Conservation (phyloP, 2,113 vertebrate genomes). For the Galeopterus variegatus region DNA sequence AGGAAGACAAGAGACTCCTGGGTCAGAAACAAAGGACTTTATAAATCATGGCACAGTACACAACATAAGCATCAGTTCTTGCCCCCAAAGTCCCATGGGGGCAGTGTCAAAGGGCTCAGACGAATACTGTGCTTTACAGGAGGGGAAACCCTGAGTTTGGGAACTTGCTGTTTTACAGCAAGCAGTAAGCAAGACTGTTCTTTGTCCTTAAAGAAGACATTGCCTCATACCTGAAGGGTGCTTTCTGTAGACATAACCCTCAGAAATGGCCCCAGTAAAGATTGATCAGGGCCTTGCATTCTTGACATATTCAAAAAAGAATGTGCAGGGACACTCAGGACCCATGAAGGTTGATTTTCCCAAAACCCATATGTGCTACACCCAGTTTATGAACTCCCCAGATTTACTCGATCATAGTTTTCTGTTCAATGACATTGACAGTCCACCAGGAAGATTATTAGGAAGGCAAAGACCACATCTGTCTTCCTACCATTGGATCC, state of each 20-base stretch:
- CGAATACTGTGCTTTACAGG: neutral
- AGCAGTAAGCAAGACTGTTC: neutral
- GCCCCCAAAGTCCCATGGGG: neutral
- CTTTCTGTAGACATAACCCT: neutral
- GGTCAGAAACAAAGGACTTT: neutral
- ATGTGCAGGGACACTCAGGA: neutral
- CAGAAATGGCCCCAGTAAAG: neutral
- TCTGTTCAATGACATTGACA: neutral
- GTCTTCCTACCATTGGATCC: neutral
- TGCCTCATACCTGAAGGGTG: neutral
- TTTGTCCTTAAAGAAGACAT: neutral
- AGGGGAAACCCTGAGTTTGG: neutral
- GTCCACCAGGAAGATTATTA: neutral
- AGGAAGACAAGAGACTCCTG: neutral
- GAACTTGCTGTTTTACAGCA: neutral
- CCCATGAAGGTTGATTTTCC: neutral
- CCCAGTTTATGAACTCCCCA: neutral
- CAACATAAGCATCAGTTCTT: neutral
- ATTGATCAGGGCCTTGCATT: neutral
- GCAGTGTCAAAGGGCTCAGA: neutral
- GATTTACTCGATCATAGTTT: neutral
- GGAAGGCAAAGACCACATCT: constrained; percentile 13
- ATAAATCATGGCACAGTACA: neutral
- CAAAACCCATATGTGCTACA: neutral
- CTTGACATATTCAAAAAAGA: neutral